phyloP scores from a whole-genome alignment of 2,888 invertebrate genomes.

The Melinopterus prodromus region DNA sequence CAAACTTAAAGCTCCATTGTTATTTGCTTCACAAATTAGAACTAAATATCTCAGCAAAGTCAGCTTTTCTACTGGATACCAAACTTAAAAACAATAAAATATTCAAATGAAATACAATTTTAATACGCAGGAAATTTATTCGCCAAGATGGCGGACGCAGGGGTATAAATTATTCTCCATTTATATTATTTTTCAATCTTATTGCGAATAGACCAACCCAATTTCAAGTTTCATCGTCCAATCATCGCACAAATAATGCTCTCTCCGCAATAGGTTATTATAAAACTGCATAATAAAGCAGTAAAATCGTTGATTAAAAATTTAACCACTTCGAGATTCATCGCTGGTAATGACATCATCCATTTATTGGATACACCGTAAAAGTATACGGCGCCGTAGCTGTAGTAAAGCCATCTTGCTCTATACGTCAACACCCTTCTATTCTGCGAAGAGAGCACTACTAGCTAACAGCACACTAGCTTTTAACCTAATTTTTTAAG shows the following conservation, averaged over 20 bases:
- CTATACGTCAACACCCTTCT: neutral
- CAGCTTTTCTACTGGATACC: too few species aligned
- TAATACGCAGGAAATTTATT: neutral
- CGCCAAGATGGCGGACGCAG: neutral
- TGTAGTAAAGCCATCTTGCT: neutral
- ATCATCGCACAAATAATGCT: neutral
- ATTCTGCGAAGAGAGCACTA: neutral
- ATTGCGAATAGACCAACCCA: neutral
- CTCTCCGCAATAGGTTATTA: neutral
- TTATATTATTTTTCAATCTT: neutral
- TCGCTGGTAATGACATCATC: neutral
- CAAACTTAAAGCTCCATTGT: too few species aligned
- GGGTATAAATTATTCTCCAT: neutral
- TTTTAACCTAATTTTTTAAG: slow-evolving; percentile 4
- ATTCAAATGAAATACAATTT: too few species aligned
- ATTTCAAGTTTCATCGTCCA: neutral
- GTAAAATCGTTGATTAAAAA: neutral
- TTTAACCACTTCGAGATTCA: slow-evolving; percentile 4
- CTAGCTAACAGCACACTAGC: neutral
- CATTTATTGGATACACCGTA: neutral
- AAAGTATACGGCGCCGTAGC: neutral
- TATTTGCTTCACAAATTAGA: too few species aligned
- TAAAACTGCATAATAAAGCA: neutral
- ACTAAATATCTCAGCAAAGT: too few species aligned
- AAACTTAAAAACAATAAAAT: too few species aligned